Base-by-base conservation (phyloP, 53 echinoderm and acorn worm genomes). In the Zoroaster sp. region DNA sequence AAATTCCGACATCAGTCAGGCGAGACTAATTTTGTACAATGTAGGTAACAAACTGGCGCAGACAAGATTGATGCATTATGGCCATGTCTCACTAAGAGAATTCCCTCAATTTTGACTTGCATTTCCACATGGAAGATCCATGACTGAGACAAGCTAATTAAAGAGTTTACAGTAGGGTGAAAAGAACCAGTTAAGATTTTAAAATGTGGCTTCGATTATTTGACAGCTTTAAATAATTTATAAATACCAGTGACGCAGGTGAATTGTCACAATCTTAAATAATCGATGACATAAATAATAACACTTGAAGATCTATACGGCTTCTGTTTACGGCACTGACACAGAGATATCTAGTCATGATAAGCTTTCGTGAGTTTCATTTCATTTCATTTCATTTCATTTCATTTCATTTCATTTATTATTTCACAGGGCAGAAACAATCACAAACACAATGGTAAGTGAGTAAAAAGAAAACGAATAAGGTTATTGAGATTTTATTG, bases 1-100 rank as follows among this genome's bases (percentile, higher is more conserved):
- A 41, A 81, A 81, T 81, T 67, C 81, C 66, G 81, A 40, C 68
- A 81, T 66, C 68, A 67, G 67, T 81, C 66, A 67, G 81, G 67
- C 81, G 81, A 28, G 81, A 67, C 81, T 81, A 81, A 81, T 81
- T 80, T 43, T 43, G n/a, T 65, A 39, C 79, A 55, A 65, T 39
- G 37, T 20, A n/a, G 59, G 36, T 20, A 36, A 37, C 79, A 36
- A 35, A 35, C 59, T 65, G 59, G 40, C 63, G 23, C 36, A 74
- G 40, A 71, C 71, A 34, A 71, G 71, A 71, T 59, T 59, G 63
- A 59, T 59, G 30, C 28, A 28, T 59, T 59, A 25, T 59, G 63
- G 28, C 28, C 2, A 28, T 59, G 11, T 28, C 63, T 59, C 63
- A 59, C 63, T 28, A 2, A 59, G 63, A 9, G 28, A 59, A 28